Conservation (phyloP, 2,113 vertebrate genomes). For the Cebidichthys violaceus region DNA sequence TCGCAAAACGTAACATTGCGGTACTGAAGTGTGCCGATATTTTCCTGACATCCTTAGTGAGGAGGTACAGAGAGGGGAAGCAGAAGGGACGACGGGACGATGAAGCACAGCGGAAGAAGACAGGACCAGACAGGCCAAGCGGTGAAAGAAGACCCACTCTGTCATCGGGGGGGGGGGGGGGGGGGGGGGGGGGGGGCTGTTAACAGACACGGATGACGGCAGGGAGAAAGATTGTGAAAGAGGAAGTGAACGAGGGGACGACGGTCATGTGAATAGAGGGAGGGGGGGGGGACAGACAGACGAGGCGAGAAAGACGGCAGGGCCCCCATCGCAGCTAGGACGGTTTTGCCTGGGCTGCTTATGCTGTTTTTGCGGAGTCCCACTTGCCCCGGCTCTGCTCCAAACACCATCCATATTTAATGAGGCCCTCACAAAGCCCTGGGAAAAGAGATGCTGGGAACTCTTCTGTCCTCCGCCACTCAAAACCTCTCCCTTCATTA, state of each 20-base stretch:
- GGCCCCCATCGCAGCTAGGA: slow-evolving; percentile 31
- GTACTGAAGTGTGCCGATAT: background rate
- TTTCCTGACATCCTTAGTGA: background rate
- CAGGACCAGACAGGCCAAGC: background rate
- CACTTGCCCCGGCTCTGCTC: slow-evolving; percentile 75
- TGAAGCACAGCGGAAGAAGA: background rate
- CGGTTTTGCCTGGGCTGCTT: slow-evolving; percentile 40
- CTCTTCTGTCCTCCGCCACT: slow-evolving; percentile 35
- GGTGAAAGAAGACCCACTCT: background rate
- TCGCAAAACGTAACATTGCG: background rate
- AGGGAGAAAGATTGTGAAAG: background rate
- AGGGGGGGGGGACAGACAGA: slow-evolving; percentile 21
- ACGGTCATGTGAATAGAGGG: background rate
- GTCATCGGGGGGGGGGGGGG: slow-evolving; percentile 1
- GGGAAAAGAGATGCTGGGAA: slow-evolving; percentile 74
- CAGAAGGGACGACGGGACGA: background rate
- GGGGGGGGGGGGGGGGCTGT: background rate
- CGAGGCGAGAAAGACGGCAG: slow-evolving; percentile 7
- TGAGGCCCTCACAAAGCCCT: slow-evolving; percentile 75
- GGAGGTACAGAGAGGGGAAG: background rate
- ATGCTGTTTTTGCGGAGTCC: slow-evolving; percentile 74
- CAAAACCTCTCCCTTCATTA: slow-evolving; percentile 26
- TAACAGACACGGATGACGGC: background rate
- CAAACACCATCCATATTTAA: slow-evolving; percentile 81
- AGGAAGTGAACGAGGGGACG: background rate